phyloP scores from a whole-genome alignment of 2,797 vertebrate species.

The Limnodromus scolopaceus region DNA sequence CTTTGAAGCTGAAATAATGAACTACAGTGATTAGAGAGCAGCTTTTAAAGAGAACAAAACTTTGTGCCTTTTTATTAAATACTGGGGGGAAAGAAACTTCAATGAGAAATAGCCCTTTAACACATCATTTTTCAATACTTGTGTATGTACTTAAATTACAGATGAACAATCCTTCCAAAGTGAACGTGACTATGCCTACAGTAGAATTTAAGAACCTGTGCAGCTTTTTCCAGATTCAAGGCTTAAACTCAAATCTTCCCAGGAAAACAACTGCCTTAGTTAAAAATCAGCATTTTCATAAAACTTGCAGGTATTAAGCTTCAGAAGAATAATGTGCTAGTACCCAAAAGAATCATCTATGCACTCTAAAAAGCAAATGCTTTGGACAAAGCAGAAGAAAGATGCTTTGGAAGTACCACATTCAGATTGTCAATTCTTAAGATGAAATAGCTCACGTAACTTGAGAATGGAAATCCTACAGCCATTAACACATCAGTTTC shows the following conservation, averaged over 20 bases:
- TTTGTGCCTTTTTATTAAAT: slow-evolving; percentile 43
- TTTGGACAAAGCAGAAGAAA: neutral
- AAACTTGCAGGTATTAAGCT: neutral
- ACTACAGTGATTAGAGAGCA: slow-evolving; percentile 56
- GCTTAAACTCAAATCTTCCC: neutral
- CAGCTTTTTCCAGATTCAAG: neutral
- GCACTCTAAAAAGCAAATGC: neutral
- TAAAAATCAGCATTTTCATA: neutral
- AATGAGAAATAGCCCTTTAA: slow-evolving; percentile 30
- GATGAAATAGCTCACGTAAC: neutral
- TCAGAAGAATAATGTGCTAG: neutral
- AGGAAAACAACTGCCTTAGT: neutral
- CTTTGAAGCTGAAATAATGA: slow-evolving; percentile 68
- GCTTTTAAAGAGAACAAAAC: slow-evolving; percentile 43
- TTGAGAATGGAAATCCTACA: neutral
- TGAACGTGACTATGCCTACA: neutral
- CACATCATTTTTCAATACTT: slow-evolving; percentile 11
- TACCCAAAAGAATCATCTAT: neutral
- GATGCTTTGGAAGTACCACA: neutral
- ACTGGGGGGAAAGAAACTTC: neutral
- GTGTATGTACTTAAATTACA: neutral
- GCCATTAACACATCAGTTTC: neutral
- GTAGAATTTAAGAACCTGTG: neutral
- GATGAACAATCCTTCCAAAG: neutral
- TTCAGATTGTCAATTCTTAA: neutral